phyloP scores from a whole-genome alignment of 2,888 invertebrate genomes.

The Melieria omissa region DNA sequence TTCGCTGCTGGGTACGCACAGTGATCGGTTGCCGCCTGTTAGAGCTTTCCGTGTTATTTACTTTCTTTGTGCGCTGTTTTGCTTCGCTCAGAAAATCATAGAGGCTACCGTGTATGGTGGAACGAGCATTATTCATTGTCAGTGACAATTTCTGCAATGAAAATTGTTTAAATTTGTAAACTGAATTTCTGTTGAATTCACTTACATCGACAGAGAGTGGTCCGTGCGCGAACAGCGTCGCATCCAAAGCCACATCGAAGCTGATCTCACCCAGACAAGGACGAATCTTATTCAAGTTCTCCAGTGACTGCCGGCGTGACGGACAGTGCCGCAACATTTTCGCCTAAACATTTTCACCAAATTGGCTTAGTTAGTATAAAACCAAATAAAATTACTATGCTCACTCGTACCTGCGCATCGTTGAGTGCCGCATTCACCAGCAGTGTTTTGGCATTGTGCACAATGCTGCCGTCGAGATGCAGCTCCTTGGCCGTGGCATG shows the following conservation, averaged over 20 bases:
- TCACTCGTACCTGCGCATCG: slow-evolving; percentile 70
- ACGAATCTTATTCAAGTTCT: slow-evolving; percentile 68
- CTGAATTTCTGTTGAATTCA: not conserved
- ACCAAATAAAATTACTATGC: not conserved
- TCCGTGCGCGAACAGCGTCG: slow-evolving; percentile 82
- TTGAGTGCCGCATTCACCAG: slow-evolving; percentile 79
- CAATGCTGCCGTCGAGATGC: slow-evolving; percentile 75
- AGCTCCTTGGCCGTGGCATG: slow-evolving; percentile 78
- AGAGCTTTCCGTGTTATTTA: slow-evolving; percentile 38
- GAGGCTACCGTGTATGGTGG: slow-evolving; percentile 68
- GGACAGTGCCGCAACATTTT: slow-evolving; percentile 65
- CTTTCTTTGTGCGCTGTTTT: slow-evolving; percentile 59
- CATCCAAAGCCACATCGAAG: slow-evolving; percentile 80
- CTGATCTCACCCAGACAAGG: slow-evolving; percentile 78
- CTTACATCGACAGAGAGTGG: slow-evolving; percentile 85
- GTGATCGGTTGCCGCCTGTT: slow-evolving; percentile 25
- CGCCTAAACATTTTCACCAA: slow-evolving; percentile 46
- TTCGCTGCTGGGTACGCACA: slow-evolving; percentile 36
- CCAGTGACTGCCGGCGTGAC: slow-evolving; percentile 61
- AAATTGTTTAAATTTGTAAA: too few relatives aligned
- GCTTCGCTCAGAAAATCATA: slow-evolving; percentile 68
- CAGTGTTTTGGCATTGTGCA: slow-evolving; percentile 76
- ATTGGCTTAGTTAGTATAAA: not conserved
- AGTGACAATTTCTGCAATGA: slow-evolving; percentile 63
- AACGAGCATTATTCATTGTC: slow-evolving; percentile 67